Evolutionary conservation across 2,797 vertebrate species (phyloP), one percentile per base, ranked within the genome.

Genomic region (Clarias pachynema): DNA sequence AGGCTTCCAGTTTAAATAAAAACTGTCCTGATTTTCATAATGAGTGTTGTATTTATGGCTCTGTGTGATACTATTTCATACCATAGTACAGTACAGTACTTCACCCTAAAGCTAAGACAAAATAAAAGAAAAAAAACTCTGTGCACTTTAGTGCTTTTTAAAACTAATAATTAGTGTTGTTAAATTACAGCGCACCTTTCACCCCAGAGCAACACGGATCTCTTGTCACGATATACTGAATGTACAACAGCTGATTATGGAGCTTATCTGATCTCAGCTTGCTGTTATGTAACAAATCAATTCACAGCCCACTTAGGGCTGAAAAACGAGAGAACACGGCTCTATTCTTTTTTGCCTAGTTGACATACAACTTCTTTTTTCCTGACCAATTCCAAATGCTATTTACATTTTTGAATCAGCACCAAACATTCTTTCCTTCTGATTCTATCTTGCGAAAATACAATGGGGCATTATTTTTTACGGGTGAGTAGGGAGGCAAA

Each of bases 381-480:
- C 86, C 85, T 82, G 85, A 82, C 86, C 66, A 29, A 84, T 86
- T 91, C 82, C 86, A 89, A 89, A 90, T 88, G 84, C 81, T 88
- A 86, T 89, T 92, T 87, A 82, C 88, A 89, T 90, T 89, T 91
- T 87, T 88, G 89, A 89, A 86, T 87, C 81, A 22, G 81, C 78
- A 86, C 88, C 90, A 90, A 86, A 57, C 91, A 92, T 92, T 92
- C 91, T 89, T 90, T 87, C 90, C 84, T 82, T 9, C 72, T 91
- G 91, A 92, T 89, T 90, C 74, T 85, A 91, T 89, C 82, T 70
- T 65, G 20, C 72, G 70, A 74, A 80, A 83, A 84, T 84, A 89
- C 89, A 89, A 89, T 87, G 82, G 87, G 82, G 79, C 79, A 79
- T 82, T 85, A 87, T 88, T 86, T 85, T 59, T 86, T 80, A 57